Conservation (phyloP, 53 echinoderm and acorn worm genomes). For the Glandiceps talaboti region DNA sequence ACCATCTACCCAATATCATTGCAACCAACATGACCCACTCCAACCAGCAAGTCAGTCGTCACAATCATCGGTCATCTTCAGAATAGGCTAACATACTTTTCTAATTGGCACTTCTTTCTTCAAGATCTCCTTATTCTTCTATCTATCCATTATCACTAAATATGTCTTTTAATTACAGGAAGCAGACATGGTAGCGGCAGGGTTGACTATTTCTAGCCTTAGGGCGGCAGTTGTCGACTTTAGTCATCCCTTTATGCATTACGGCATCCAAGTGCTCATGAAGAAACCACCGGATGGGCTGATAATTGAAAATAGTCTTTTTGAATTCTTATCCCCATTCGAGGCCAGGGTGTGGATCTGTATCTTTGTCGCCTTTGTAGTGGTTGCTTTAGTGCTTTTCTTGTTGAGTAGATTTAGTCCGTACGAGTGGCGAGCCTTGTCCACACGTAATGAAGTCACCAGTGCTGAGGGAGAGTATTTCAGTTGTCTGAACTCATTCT, state of each 20-base stretch:
- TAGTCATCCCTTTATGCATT: conserved; percentile 30
- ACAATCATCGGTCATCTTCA: too few relatives aligned
- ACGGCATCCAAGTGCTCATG: conserved; percentile 46
- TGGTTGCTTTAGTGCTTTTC: conserved; percentile 38
- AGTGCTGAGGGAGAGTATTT: conserved; percentile 39
- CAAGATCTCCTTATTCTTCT: too few relatives aligned
- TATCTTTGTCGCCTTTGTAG: conserved; percentile 37
- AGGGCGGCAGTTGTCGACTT: conserved; percentile 66
- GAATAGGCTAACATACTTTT: too few relatives aligned
- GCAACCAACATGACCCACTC: too few relatives aligned
- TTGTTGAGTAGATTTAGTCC: conserved; percentile 34
- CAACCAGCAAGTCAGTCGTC: too few relatives aligned
- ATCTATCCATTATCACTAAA: too few relatives aligned
- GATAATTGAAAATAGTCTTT: too few relatives aligned
- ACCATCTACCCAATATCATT: too few relatives aligned
- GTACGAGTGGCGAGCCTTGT: conserved; percentile 47
- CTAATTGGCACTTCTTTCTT: too few relatives aligned
- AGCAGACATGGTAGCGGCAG: conserved; percentile 62
- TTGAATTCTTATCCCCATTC: conserved; percentile 48
- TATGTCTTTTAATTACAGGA: conserved; percentile 64
- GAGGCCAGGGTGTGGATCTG: conserved; percentile 42
- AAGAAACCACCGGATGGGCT: too few relatives aligned
- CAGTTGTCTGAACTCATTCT: conserved; percentile 39
- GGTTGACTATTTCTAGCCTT: conserved; percentile 32
- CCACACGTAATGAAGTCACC: conserved; percentile 24